Evolutionary conservation across 2,113 vertebrate species (phyloP).

Genomic region (Bombycilla garrulus): DNA sequence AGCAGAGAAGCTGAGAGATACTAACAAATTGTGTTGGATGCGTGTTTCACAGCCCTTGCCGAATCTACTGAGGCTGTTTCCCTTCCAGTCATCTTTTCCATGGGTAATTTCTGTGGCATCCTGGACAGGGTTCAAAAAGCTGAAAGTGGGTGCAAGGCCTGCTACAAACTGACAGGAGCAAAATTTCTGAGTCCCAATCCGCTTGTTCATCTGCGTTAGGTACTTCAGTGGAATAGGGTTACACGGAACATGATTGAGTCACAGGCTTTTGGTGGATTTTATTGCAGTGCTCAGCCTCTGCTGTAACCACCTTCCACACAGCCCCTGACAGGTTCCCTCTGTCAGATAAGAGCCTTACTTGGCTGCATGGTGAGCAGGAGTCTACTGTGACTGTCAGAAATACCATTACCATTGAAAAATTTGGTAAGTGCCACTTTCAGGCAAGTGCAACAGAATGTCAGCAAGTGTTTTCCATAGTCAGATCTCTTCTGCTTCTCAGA

Average conservation of each 20-base stretch:
- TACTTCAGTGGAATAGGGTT: neutral
- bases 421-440: neutral
- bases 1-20: neutral
- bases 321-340: neutral
- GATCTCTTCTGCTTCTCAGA: neutral
- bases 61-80: neutral
- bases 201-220: neutral
- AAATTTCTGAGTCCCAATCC: neutral
- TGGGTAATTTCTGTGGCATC: neutral
- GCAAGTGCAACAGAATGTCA: neutral
- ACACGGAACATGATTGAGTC: neutral
- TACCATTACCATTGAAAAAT: neutral
- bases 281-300: neutral
- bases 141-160: neutral
- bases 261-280: neutral
- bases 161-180: neutral
- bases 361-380: neutral
- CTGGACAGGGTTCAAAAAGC: neutral
- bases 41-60: neutral
- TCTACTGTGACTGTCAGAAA: neutral
- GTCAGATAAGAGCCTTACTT: neutral
- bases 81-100: neutral
- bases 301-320: accelerated
- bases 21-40: accelerated
- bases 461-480: neutral